These are phyloP conservation scores for Scolopax rusticola DNA, from an alignment of 2,797 vertebrate species.

Conservation along the genomic window DNA sequence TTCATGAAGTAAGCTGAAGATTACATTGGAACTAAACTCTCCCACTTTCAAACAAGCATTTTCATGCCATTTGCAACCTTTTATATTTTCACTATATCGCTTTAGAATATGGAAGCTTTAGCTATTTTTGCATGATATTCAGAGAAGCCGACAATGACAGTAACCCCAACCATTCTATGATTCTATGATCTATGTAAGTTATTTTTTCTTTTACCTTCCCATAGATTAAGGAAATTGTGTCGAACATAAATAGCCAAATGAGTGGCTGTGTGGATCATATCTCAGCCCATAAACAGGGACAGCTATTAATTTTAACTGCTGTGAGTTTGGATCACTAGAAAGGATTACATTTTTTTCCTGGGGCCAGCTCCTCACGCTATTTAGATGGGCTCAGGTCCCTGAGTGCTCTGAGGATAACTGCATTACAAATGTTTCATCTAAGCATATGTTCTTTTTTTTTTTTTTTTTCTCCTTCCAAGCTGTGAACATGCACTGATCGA, in stretches of 20 bases:
- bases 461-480: background rate
- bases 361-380: background rate
- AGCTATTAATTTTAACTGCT: background rate
- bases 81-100: background rate
- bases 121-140: background rate
- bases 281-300: rapidly evolving
- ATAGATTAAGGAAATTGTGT: background rate
- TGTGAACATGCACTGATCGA: background rate
- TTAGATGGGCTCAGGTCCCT: background rate
- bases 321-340: background rate
- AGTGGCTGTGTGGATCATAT: background rate
- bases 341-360: background rate
- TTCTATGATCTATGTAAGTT: background rate
- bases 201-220: background rate
- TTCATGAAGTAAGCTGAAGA: background rate
- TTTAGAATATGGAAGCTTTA: background rate
- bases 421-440: background rate
- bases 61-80: background rate
- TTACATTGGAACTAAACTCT: background rate
- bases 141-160: background rate
- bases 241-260: background rate
- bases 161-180: too few relatives aligned
- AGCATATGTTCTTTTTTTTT: background rate
- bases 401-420: background rate
- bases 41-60: background rate